phyloP scores from a whole-genome alignment of 92 coral and sea anemone genomes.

The Actinostola sp. region DNA sequence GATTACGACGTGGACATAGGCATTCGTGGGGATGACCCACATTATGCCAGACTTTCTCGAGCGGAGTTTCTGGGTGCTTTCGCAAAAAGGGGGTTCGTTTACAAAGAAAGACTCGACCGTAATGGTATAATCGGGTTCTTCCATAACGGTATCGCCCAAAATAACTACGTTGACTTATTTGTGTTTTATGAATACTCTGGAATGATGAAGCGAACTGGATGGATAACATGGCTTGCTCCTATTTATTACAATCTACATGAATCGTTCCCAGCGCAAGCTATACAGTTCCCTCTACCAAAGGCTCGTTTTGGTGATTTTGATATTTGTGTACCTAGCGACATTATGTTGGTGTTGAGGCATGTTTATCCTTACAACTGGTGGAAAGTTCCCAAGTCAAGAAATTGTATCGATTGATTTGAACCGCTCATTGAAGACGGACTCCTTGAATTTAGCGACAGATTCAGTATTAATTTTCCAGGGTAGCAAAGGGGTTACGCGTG shows the following conservation, averaged over 20 bases:
- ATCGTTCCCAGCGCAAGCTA: slow-evolving; percentile 24
- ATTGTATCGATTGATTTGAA: not conserved
- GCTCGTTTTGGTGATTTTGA: slow-evolving; percentile 21
- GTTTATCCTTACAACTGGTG: slow-evolving; percentile 23
- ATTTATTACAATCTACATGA: slow-evolving; percentile 6
- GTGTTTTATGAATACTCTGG: slow-evolving; percentile 14
- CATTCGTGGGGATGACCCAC: slow-evolving; percentile 20
- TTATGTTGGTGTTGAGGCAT: slow-evolving; percentile 12
- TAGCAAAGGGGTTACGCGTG: too few relatives aligned
- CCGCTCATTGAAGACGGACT: too few relatives aligned
- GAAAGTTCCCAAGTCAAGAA: not conserved
- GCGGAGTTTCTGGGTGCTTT: slow-evolving; percentile 32
- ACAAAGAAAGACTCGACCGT: not conserved
- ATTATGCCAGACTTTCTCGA: slow-evolving; percentile 7
- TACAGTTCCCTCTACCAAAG: slow-evolving; percentile 22
- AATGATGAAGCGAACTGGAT: slow-evolving; percentile 20
- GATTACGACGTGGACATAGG: slow-evolving; percentile 54
- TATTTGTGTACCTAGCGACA: slow-evolving; percentile 10
- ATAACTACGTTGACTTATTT: not conserved
- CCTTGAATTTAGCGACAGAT: too few relatives aligned
- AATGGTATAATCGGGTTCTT: not conserved
- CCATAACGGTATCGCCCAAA: not conserved
- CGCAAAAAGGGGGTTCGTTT: slow-evolving; percentile 17
- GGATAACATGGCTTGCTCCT: slow-evolving; percentile 19
- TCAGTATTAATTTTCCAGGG: too few relatives aligned